These are phyloP conservation scores for Sialis fuliginosa DNA, from an alignment of 2,888 invertebrate species.

Conservation along the genomic window DNA sequence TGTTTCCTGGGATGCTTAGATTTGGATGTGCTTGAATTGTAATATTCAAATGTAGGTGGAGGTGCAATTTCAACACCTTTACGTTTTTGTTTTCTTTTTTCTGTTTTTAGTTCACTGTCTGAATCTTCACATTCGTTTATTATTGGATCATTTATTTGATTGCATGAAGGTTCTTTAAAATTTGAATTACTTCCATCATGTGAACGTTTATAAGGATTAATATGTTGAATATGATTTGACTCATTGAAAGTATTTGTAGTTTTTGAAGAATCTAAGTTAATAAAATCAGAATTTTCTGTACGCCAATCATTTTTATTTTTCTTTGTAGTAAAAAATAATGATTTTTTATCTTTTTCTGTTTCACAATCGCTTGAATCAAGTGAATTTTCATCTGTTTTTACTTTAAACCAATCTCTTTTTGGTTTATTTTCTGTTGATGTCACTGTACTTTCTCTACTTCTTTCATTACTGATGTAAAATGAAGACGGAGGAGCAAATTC, in stretches of 20 bases:
- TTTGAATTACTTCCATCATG: neutral
- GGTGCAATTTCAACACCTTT: constrained; percentile 40
- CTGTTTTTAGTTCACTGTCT: constrained; percentile 3
- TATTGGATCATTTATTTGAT: constrained; percentile 8
- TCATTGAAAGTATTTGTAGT: constrained; percentile 16
- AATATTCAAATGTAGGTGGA: constrained; percentile 46
- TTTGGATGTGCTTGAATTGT: constrained; percentile 26
- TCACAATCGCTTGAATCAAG: no score
- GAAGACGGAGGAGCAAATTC: constrained; percentile 60
- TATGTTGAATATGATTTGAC: neutral
- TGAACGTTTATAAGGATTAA: constrained; percentile 4
- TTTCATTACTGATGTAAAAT: neutral
- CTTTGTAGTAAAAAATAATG: no score
- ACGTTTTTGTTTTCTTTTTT: constrained; percentile 9
- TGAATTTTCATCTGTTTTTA: neutral
- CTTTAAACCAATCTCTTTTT: constrained; percentile 1
- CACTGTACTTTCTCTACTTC: constrained; percentile 1
- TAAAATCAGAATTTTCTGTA: no score
- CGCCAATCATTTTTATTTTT: neutral
- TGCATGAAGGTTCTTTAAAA: constrained; percentile 8
- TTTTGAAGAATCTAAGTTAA: constrained; percentile 5
- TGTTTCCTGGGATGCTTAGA: constrained; percentile 14
- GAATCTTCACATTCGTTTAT: constrained; percentile 12
- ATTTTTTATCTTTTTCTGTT: no score
- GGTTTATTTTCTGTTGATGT: constrained; percentile 1